A percentile compares a stretch with the other conserved stretches of the same genome.
Evolutionary conservation across 1,140 invertebrate genomes (phyloP).

Genomic region (Steinernema khuongi): DNA sequence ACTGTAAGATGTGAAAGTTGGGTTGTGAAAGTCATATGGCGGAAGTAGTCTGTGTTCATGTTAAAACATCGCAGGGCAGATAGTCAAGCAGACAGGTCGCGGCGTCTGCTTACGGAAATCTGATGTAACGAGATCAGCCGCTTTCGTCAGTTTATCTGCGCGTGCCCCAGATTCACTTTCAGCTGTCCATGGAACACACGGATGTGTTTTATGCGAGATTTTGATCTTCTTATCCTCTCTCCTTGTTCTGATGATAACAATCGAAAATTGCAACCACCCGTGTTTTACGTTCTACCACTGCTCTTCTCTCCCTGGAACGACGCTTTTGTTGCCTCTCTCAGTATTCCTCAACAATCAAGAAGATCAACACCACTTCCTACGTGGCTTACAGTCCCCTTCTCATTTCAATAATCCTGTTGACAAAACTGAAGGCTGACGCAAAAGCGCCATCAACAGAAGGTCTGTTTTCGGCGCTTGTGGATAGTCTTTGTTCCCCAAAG

Average conservation of each 20-base stretch:
- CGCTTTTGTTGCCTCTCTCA: too few species aligned
- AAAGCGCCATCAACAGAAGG: neutral
- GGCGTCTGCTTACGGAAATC: neutral
- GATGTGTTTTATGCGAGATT: constrained; percentile 3
- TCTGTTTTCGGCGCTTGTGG: neutral
- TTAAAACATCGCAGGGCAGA: too few species aligned
- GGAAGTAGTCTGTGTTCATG: too few species aligned
- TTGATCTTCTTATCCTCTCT: neutral
- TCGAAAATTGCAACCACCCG: constrained; percentile 5
- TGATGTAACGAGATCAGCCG: neutral
- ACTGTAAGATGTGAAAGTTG: too few species aligned
- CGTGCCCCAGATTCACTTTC: constrained; percentile 3
- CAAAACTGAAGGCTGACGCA: neutral
- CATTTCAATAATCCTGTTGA: neutral
- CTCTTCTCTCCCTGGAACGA: too few species aligned
- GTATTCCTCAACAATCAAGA: too few species aligned
- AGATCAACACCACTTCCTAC: too few species aligned
- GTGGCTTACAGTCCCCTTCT: neutral
- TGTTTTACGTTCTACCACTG: too few species aligned
- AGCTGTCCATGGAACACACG: neutral
- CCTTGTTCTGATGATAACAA: neutral
- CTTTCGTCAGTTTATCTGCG: neutral
- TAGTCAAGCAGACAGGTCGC: too few species aligned
- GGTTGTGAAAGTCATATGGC: too few species aligned
- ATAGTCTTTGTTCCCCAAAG: neutral